Evolutionary conservation across 1,140 invertebrate genomes (phyloP), one percentile per base, ranked within the genome.

Genomic region (Oscheius sp.): DNA sequence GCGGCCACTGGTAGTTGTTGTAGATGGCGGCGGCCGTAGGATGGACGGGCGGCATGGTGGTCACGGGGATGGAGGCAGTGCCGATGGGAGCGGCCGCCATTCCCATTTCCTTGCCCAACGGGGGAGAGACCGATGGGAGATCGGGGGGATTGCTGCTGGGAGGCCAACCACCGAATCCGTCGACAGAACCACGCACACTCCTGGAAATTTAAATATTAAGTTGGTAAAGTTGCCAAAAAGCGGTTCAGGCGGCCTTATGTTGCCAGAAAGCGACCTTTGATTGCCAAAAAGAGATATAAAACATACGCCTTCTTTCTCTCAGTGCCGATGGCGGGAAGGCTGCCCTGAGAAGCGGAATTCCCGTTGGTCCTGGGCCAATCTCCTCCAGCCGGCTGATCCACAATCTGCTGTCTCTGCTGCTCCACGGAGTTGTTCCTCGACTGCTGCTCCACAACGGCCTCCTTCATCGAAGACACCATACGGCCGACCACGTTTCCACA

Each of bases 121-220:
- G 52, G 4, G 70, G 71, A n/a, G 66, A 55, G 13, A 72, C 36
- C 49, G 72, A 61, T n/a, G 63, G 52, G 26, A 67, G 28, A 15
- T 74, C 75, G 28, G 75, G 75, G 18, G 75, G 75, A 32, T 74
- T 59, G 23, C 58, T 64, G 23, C 52, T 63, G n/a, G 75, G 75
- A 13, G 75, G 75, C 75, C 75, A 76, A 15, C 67, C 75, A 23
- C 75, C 66, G 35, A 58, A 55, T 2, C 42, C 28, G 42, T 64
- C 69, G 26, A 42, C 49, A 10, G 59, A 31, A 26, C 49, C 49
- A 26, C 49, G 49, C n/a, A n/a, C n/a, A 55, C 15, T 13, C 7
- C 7, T 55, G 49, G 28, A 42, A 42, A 10, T n/a, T n/a, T n/a
- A n/a, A n/a, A n/a, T n/a, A n/a, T n/a, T n/a, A n/a, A n/a, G n/a